A percentile compares a stretch with the other conserved stretches of the same genome.
These are phyloP conservation scores for Myzus persicae DNA, from an alignment of 1,140 invertebrate species.

Conservation along the genomic window DNA sequence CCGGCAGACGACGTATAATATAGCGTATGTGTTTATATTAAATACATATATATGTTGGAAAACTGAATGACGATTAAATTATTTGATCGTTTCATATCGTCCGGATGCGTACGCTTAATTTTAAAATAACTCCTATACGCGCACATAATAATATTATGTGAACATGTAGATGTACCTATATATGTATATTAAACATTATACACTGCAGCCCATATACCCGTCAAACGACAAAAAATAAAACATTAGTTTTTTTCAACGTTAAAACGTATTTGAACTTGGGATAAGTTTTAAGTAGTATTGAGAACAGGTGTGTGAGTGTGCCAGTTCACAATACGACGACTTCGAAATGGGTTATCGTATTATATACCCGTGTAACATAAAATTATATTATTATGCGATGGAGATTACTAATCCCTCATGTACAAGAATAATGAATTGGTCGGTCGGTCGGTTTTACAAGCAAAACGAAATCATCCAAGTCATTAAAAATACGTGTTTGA, in stretches of 20 bases:
- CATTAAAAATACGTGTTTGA: conserved; percentile 11
- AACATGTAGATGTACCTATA: not conserved
- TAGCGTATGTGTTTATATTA: not conserved
- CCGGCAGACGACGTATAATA: not conserved
- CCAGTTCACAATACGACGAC: not conserved
- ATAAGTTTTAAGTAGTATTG: conserved; percentile 10
- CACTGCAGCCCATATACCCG: not conserved
- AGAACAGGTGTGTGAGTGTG: not conserved
- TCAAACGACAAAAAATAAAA: not conserved
- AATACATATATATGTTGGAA: not conserved
- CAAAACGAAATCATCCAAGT: not conserved
- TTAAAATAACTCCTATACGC: not conserved
- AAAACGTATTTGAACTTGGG: not conserved
- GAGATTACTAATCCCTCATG: not conserved
- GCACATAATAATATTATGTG: not conserved
- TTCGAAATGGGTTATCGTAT: not conserved
- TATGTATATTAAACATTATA: not conserved
- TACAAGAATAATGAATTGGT: not conserved
- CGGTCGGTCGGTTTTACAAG: not conserved
- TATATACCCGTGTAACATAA: not conserved
- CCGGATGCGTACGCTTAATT: not conserved
- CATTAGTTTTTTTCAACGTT: not conserved
- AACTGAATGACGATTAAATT: not conserved
- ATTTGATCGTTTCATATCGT: conserved; percentile 19
- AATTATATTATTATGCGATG: not conserved